Evolutionary conservation across 1,140 invertebrate species (phyloP), one percentile per base, ranked within the genome.

Genomic region (Campoletis sonorensis): DNA sequence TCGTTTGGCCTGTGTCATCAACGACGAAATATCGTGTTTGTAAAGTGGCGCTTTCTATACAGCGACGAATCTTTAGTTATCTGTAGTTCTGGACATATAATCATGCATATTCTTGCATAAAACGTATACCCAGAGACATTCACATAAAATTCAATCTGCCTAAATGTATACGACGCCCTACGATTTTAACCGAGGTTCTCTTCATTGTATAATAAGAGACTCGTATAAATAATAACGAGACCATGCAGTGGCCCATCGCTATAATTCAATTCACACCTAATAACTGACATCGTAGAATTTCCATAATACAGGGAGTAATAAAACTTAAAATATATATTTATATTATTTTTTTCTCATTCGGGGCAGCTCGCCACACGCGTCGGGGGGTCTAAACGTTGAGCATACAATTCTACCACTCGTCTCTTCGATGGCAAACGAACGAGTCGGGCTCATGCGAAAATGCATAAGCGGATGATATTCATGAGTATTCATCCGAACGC

Each of bases 221-320:
- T 58, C 51, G 54, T 80, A 80, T 73, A 73, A 80, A 80, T 72
- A 72, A 80, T 72, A 71, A 79, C 70, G 33, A 80, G 71, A 73
- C 37, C 54, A 27, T 58, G 33, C 79, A 26, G 70, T 80, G 79
- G 64, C 68, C 54, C 79, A 51, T 49, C 70, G 79, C 80, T 81
- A 81, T 81, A 81, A 81, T 81, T 81, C 80, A 88, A 88, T 88
- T 88, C 87, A 88, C 87, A 88, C 87, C 87, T 88, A 87, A 88
- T 88, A 88, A 88, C 86, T 76, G 83, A 77, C 84, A 83, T 86
- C 83, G 61, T 80, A 85, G 85, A 86, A 88, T 88, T 88, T 88
- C 87, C 87, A 88, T 88, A 88, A 85, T 87, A 88, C 87, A 88
- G 87, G 80, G 81, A 61, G 83, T 84, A 87, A 88, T 87, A 88